phyloP scores from a whole-genome alignment of 2,113 vertebrate species.

The Bungarus multicinctus region DNA sequence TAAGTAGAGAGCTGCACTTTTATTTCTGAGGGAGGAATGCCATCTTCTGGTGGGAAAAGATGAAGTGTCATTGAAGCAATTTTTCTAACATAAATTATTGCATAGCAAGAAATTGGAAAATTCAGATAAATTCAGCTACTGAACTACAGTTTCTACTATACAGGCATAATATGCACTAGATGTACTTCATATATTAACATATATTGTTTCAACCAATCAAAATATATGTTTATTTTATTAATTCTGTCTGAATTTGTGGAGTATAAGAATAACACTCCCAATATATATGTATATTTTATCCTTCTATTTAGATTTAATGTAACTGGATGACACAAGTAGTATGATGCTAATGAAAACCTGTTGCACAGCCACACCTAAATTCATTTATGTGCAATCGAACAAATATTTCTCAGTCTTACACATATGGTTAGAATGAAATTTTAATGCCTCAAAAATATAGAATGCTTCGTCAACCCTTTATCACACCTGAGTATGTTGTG shows the following conservation, averaged over 20 bases:
- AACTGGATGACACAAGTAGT: not conserved
- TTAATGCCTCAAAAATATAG: not conserved
- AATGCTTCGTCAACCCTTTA: not conserved
- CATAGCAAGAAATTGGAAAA: not conserved
- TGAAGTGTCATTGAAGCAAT: not conserved
- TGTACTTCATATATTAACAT: not conserved
- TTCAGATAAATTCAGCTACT: not conserved
- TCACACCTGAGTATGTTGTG: not conserved
- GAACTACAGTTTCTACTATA: not conserved
- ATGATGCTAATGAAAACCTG: not conserved
- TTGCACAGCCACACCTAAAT: not conserved
- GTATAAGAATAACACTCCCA: not conserved
- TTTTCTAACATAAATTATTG: not conserved
- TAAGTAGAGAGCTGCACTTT: not conserved
- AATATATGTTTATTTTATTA: not conserved
- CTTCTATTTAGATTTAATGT: not conserved
- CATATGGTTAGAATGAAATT: not conserved
- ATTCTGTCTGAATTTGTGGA: not conserved
- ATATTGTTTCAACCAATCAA: not conserved
- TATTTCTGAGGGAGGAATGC: constrained; percentile 18
- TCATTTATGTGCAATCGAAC: not conserved
- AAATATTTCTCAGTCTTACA: not conserved
- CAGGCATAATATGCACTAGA: not conserved
- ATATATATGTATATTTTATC: not conserved
- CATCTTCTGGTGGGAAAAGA: constrained; percentile 23